phyloP scores from a whole-genome alignment of 2,888 invertebrate species.

The Drosophila acutilabella region DNA sequence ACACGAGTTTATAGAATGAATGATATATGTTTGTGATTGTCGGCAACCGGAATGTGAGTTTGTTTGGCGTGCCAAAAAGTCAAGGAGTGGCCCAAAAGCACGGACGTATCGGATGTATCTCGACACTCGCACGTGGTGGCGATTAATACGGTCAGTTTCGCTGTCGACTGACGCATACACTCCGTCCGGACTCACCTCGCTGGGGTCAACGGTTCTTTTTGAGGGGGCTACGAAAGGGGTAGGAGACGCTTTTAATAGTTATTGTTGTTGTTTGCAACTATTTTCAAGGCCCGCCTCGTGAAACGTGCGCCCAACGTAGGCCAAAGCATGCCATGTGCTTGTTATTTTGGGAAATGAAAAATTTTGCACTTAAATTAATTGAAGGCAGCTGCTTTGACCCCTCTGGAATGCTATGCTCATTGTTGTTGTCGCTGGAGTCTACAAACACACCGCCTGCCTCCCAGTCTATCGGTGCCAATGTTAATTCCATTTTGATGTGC shows the following conservation, averaged over 20 bases:
- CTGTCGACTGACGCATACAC: slow-evolving; percentile 20
- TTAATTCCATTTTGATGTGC: slow-evolving; percentile 44
- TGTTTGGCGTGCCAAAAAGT: slow-evolving; percentile 32
- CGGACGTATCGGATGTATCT: slow-evolving; percentile 11
- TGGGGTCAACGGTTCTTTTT: slow-evolving; percentile 28
- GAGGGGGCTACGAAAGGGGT: background rate
- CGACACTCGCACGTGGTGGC: slow-evolving; percentile 36
- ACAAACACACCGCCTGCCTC: slow-evolving; percentile 12
- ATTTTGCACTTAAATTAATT: slow-evolving; percentile 63
- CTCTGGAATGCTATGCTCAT: slow-evolving; percentile 20
- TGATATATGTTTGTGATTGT: background rate
- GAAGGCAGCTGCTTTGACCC: slow-evolving; percentile 48
- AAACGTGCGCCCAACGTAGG: background rate
- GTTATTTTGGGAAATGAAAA: slow-evolving; percentile 42
- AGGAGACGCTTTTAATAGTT: background rate
- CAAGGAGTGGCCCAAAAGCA: slow-evolving; percentile 25
- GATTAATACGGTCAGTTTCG: slow-evolving; percentile 24
- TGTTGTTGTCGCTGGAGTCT: slow-evolving; percentile 18
- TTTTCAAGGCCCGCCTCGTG: slow-evolving; percentile 23
- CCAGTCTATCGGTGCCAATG: slow-evolving; percentile 17
- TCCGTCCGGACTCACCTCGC: background rate
- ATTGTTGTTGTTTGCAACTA: slow-evolving; percentile 22
- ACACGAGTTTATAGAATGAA: slow-evolving; percentile 3
- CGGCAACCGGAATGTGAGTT: slow-evolving; percentile 9
- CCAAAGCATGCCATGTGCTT: slow-evolving; percentile 23